Evolutionary conservation across 1,140 invertebrate genomes (phyloP), one percentile per base, ranked within the genome.

Genomic region (Anoplophora glabripennis): DNA sequence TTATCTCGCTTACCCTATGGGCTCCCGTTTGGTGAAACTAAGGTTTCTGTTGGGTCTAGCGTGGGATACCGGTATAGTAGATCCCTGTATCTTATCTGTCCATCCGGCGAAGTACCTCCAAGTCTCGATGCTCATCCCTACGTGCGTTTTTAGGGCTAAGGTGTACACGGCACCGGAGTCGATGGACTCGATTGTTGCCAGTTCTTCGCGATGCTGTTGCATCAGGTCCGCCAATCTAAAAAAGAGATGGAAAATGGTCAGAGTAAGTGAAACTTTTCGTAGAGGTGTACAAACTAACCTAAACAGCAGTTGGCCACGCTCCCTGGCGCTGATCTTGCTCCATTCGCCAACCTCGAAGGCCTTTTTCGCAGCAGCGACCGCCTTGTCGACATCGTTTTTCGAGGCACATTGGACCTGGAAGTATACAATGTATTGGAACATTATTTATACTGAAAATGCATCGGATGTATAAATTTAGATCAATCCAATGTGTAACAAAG

Each of bases 141-240:
- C 77, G 72, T 95, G 95, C 0, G 95, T 98, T 73, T 98, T 98
- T 7, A 98, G 70, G 0, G 95, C 94, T 18, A 98, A 77, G 0
- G 95, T 97, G 74, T 97, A 98, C 0, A 98, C 94, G 0, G 94
- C 95, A 4, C 95, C 95, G 0, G 93, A 94, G 74, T 98, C 95
- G 5, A 97, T 81, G 0, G 86, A 87, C 72, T 98, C 94, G 7
- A 98, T 86, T 0, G 93, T 96, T 0, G 94, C 94, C 63, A 98
- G 78, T 71, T 98, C 94, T 75, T 96, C 93, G 76, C 93, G 93
- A 72, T 97, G 87, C 65, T 92, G 74, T 61, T 96, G 93, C 93
- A 97, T 96, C 33, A 98, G 74, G 70, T 97, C 93, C 4, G 94
- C 94, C 57, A 97, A 77, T 74, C 88, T 93, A 66, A 63, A 66